These are phyloP conservation scores for Tetramorium simillimum DNA, from an alignment of 1,140 invertebrate species.

Conservation along the genomic window DNA sequence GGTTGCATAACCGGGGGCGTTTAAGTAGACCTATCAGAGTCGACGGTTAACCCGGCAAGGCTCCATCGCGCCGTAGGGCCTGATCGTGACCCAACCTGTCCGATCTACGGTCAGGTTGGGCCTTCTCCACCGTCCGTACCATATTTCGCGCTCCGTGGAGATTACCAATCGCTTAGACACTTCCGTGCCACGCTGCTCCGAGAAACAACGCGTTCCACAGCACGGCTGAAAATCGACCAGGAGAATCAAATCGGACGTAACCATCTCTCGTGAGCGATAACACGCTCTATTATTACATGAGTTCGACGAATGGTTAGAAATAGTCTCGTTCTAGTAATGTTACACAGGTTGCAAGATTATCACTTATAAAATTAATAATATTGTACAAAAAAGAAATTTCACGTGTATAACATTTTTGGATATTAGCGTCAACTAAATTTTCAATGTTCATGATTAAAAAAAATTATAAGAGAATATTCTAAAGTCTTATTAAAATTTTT, in stretches of 20 bases:
- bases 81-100: conserved; percentile 83
- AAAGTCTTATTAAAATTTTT: neutral
- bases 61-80: conserved; percentile 71
- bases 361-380: conserved; percentile 33
- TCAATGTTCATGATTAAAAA: neutral
- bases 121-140: conserved; percentile 72
- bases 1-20: conserved; percentile 76
- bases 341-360: conserved; percentile 2
- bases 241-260: conserved; percentile 34
- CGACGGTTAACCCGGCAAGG: conserved; percentile 71
- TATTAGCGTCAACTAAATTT: neutral
- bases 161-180: conserved; percentile 77
- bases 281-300: conserved; percentile 40
- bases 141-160: conserved; percentile 79
- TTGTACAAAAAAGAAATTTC: neutral
- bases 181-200: conserved; percentile 72
- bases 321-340: neutral
- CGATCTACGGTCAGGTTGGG: conserved; percentile 77
- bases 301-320: neutral
- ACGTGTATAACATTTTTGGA: neutral
- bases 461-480: neutral
- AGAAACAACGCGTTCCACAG: conserved; percentile 54
- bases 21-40: conserved; percentile 73
- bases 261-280: conserved; percentile 43
- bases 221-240: conserved; percentile 24